Evolutionary conservation across 2,797 vertebrate species (phyloP).

Genomic region (Anabacerthia variegaticeps): DNA sequence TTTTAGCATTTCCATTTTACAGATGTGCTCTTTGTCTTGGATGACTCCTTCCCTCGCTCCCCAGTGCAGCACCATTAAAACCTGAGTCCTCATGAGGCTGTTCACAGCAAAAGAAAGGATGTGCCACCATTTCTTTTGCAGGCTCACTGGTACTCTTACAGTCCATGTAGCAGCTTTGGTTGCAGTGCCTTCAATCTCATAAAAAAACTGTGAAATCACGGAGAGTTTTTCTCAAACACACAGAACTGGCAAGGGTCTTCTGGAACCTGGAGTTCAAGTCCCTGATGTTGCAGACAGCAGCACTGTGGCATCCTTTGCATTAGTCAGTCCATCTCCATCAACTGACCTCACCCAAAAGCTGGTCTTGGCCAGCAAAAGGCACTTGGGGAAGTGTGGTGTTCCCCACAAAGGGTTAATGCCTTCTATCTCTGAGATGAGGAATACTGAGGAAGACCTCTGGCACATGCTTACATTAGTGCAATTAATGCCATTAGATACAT

Average conservation of each 20-base stretch:
- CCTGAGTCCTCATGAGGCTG: neutral
- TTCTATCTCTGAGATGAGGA: neutral
- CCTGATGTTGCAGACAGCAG: accelerated
- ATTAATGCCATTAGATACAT: neutral
- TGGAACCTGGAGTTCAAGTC: neutral
- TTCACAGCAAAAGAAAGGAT: neutral
- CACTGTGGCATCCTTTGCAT: accelerated
- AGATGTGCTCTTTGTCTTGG: neutral
- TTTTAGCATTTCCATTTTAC: neutral
- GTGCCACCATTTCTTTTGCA: neutral
- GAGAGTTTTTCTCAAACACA: neutral
- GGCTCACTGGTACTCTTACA: neutral
- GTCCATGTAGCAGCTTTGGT: neutral
- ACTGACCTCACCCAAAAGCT: neutral
- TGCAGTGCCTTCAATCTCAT: neutral
- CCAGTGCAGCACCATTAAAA: neutral
- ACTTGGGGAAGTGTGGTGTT: neutral
- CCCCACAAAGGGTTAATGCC: neutral
- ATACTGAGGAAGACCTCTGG: neutral
- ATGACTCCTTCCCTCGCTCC: neutral
- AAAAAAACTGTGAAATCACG: neutral
- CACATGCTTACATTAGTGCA: neutral
- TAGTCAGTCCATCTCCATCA: neutral
- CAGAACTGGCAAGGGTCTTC: neutral
- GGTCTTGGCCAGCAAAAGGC: neutral